A percentile compares a stretch with the other conserved stretches of the same genome.
These are phyloP conservation scores for Microcebus murinus DNA, from an alignment of 2,113 vertebrate genomes.

Conservation along the genomic window DNA sequence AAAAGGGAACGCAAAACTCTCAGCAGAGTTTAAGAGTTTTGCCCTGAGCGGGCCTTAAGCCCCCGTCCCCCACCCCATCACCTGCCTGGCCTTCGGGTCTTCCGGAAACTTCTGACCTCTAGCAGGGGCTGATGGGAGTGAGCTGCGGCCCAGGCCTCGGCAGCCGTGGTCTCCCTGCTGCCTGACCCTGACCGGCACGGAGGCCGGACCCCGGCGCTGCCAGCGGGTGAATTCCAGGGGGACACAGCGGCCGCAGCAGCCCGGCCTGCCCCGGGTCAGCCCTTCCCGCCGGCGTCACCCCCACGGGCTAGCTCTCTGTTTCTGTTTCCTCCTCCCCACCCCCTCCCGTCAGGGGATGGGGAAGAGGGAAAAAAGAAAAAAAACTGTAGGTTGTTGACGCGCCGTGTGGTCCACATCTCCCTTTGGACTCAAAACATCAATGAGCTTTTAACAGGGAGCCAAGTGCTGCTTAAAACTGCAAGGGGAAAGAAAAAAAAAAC, in stretches of 20 bases:
- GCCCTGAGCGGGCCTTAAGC: neutral
- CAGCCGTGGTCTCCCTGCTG: neutral
- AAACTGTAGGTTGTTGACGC: rapidly evolving
- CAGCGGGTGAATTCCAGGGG: neutral
- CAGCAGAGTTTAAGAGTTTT: neutral
- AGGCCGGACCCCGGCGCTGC: rapidly evolving
- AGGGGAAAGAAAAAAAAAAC: neutral
- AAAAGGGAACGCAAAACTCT: slow-evolving; percentile 34
- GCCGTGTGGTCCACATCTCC: neutral
- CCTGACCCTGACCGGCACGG: no score
- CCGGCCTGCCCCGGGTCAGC: neutral
- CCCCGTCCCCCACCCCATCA: neutral
- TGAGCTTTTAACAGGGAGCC: neutral
- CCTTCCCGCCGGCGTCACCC: neutral
- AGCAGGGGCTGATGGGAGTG: slow-evolving; percentile 6
- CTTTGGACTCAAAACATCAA: slow-evolving; percentile 36
- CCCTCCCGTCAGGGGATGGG: neutral
- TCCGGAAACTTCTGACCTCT: neutral
- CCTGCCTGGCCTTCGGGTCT: neutral
- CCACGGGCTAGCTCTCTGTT: neutral
- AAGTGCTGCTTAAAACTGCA: neutral
- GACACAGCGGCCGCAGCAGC: neutral
- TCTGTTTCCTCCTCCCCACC: neutral
- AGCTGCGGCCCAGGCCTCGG: neutral
- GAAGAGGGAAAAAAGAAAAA: neutral